Base-by-base conservation (phyloP, 2,888 invertebrate species). In the Byasa hedistus region DNA sequence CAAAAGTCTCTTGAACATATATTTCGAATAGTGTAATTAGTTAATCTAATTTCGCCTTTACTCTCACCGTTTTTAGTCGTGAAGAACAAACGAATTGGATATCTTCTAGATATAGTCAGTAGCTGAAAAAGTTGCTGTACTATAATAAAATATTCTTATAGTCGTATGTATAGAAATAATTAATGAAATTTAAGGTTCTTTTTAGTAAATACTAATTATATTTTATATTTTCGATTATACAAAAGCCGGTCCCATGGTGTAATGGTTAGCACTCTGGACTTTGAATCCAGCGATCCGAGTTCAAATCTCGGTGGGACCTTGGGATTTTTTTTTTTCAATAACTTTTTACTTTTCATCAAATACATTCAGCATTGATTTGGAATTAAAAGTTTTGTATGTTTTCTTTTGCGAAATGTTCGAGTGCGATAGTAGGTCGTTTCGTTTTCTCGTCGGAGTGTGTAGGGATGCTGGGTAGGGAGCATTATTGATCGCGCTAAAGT, bases 191-290 rank as follows among this genome's bases (percentile, higher is more conserved):
- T 15, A n/a, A 2, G 7, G 7, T 51, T 51, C 7, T 39, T 5
- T n/a, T 4, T 51, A 51, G 5, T 51, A 21, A 8, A n/a, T 51
- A 21, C n/a, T 51, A 51, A 21, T 57, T 0, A 39, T 1, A 39
- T 3, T 39, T 39, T 1, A 23, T 69, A 24, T 80, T 84, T 88
- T 86, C 77, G 52, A 0, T 0, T 0, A 0, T 0, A 0, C 0
- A 0, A 0, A 60, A 77, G 71, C 69, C 76, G 92, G 92, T 92
- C 91, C 92, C 92, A 92, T 92, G 92, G 92, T 92, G 92, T 92
- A 92, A 92, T 92, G 92, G 92, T 92, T 91, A 92, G 92, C 92
- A 92, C 92, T 92, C 92, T 92, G 92, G 92, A 92, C 92, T 92
- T 92, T 92, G 91, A 91, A 90, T 90, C 89, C 89, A 90, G 89